Conservation (phyloP, 2,888 invertebrate species). For the Drosophila monieri region DNA sequence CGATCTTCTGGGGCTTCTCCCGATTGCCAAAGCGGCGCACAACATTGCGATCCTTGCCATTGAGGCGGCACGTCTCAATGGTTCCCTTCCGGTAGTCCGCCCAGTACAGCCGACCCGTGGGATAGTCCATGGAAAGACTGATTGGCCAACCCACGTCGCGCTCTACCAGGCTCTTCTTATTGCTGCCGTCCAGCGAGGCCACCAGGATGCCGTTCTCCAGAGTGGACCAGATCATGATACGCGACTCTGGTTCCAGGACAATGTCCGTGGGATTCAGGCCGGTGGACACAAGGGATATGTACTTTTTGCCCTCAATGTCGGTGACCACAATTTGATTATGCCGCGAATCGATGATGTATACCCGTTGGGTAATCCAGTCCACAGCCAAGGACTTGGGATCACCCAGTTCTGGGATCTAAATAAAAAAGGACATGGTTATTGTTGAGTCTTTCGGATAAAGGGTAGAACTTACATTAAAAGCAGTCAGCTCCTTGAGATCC, state of each 20-base stretch:
- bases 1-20: slow-evolving; percentile 89
- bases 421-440: not conserved
- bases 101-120: slow-evolving; percentile 92
- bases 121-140: slow-evolving; percentile 90
- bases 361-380: slow-evolving; percentile 88
- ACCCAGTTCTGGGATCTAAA: slow-evolving; percentile 85
- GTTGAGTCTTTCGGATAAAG: too few relatives aligned
- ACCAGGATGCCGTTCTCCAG: slow-evolving; percentile 88
- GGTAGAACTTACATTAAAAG: slow-evolving; percentile 77
- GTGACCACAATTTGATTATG: slow-evolving; percentile 83
- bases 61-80: slow-evolving; percentile 88
- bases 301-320: slow-evolving; percentile 82
- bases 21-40: slow-evolving; percentile 85
- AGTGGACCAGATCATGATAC: slow-evolving; percentile 90
- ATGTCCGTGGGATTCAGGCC: slow-evolving; percentile 89
- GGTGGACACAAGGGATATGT: slow-evolving; percentile 81
- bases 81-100: slow-evolving; percentile 91
- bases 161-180: slow-evolving; percentile 86
- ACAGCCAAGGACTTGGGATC: slow-evolving; percentile 90
- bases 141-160: slow-evolving; percentile 89
- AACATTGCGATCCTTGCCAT: slow-evolving; percentile 88
- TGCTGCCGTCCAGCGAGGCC: slow-evolving; percentile 88
- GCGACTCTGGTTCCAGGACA: slow-evolving; percentile 87
- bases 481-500: slow-evolving; percentile 81
- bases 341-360: slow-evolving; percentile 88